Evolutionary conservation across 2,888 invertebrate genomes (phyloP).

Genomic region (Drosophila eohydei): DNA sequence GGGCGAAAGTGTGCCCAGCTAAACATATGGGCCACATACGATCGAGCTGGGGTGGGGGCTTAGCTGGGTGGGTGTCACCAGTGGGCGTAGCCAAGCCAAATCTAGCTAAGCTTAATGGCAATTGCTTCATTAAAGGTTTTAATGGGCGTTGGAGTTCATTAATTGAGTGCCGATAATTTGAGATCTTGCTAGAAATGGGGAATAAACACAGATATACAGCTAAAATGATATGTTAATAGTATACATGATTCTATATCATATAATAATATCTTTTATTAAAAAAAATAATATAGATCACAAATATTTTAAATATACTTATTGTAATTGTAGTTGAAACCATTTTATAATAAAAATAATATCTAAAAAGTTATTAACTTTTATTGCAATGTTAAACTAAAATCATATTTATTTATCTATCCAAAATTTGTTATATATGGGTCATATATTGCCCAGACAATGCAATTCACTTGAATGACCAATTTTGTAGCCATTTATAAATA

Average conservation of each 20-base stretch:
- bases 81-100: conserved; percentile 57
- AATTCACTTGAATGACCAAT: conserved; percentile 20
- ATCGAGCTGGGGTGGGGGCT: conserved; percentile 3
- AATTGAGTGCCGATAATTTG: conserved; percentile 3
- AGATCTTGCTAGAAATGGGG: background rate
- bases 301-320: too few relatives aligned
- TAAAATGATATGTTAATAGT: background rate
- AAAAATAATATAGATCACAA: too few relatives aligned
- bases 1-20: conserved; percentile 71
- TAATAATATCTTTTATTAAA: background rate
- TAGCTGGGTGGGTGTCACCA: conserved; percentile 65
- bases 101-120: conserved; percentile 55
- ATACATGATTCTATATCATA: background rate
- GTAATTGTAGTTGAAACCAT: too few relatives aligned
- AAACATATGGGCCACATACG: conserved; percentile 26
- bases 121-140: conserved; percentile 69
- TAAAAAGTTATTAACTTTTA: background rate
- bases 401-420: background rate
- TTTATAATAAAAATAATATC: too few relatives aligned
- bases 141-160: conserved; percentile 6
- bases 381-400: background rate
- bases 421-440: background rate
- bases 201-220: background rate
- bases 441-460: conserved; percentile 18
- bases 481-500: conserved; percentile 26